Conservation (phyloP, 2,113 vertebrate species). For the Phaethon lepturus region DNA sequence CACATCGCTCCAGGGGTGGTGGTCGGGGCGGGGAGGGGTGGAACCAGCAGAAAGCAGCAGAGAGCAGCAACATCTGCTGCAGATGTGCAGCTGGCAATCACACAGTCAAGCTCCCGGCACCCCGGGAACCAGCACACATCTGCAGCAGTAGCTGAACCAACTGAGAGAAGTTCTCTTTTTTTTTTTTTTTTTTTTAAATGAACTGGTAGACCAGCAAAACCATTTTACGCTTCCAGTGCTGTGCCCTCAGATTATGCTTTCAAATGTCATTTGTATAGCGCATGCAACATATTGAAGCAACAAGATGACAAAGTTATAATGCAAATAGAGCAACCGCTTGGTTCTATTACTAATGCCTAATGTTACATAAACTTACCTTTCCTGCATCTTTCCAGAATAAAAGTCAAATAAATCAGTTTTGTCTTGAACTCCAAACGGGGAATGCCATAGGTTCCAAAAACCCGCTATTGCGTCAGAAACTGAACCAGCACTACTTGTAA, state of each 20-base stretch:
- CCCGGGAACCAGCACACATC: not conserved
- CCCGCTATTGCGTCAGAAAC: not conserved
- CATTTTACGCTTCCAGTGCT: not conserved
- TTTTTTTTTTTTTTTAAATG: not conserved
- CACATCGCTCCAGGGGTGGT: fast-evolving
- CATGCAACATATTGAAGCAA: not conserved
- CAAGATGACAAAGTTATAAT: not conserved
- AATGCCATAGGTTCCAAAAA: not conserved
- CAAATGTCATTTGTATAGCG: not conserved
- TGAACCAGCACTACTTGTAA: not conserved
- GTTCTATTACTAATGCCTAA: not conserved
- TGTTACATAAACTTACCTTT: not conserved
- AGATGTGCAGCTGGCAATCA: not conserved
- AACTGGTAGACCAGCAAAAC: not conserved
- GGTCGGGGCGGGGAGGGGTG: too few relatives aligned
- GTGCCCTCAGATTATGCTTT: not conserved
- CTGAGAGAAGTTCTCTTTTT: not conserved
- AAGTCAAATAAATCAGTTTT: not conserved
- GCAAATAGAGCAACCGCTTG: not conserved
- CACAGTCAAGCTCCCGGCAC: not conserved
- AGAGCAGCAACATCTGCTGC: not conserved
- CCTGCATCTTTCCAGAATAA: not conserved
- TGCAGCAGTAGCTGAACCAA: not conserved
- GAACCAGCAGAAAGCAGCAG: not conserved
- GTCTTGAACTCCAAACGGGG: not conserved